These are phyloP conservation scores for Meloidogyne chitwoodi DNA, from an alignment of 1,140 invertebrate species.

Conservation along the genomic window DNA sequence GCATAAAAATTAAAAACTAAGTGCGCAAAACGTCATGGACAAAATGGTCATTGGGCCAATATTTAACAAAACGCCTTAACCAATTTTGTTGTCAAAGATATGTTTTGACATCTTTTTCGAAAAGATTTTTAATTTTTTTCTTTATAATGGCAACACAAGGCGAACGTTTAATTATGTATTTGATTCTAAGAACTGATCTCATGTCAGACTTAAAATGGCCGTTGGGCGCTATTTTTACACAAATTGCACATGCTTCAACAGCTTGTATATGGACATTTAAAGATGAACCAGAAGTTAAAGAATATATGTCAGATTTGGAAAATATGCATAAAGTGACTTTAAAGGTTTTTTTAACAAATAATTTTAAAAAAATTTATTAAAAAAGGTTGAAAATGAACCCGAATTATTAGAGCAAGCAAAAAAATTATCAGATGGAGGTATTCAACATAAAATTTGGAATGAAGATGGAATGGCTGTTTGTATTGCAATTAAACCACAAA, in stretches of 20 bases:
- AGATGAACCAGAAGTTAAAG: conserved; percentile 44
- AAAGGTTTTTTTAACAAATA: conserved; percentile 32
- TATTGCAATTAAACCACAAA: conserved; percentile 84
- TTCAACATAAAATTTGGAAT: conserved; percentile 88
- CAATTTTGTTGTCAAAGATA: too few species aligned
- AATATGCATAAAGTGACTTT: conserved; percentile 52
- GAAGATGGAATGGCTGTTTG: conserved; percentile 95
- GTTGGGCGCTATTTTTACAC: conserved; percentile 49
- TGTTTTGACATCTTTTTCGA: too few species aligned
- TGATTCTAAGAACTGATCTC: conserved; percentile 48
- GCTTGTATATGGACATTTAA: conserved; percentile 49
- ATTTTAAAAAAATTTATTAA: conserved; percentile 1
- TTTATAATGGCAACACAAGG: background rate
- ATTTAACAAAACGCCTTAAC: too few species aligned
- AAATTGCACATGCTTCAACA: conserved; percentile 51
- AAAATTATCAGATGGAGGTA: conserved; percentile 70
- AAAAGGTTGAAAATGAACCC: conserved; percentile 72
- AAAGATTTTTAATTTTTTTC: background rate
- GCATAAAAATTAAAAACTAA: too few species aligned
- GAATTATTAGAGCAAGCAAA: conserved; percentile 69
- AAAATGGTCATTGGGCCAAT: too few species aligned
- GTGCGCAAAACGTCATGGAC: too few species aligned
- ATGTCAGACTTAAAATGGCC: conserved; percentile 44
- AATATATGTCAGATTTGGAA: conserved; percentile 48
- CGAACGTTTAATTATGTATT: conserved; percentile 44